Base-by-base conservation (phyloP, 2,113 vertebrate genomes). In the Carollia perspicillata region DNA sequence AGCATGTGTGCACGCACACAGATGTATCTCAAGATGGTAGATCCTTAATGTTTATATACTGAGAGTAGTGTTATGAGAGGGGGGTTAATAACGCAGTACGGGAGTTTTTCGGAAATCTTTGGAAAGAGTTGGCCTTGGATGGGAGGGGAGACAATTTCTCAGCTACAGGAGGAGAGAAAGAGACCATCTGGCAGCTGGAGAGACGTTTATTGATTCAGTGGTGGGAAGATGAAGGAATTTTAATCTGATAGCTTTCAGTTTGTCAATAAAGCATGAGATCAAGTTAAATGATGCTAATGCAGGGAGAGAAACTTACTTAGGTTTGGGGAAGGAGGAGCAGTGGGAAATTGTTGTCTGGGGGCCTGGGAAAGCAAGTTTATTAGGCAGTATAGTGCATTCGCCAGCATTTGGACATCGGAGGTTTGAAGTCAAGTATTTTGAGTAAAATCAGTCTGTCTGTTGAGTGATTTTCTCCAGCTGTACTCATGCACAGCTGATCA, bases 401-500 rank as follows among this genome's bases (percentile, higher is more conserved):
- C 17, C 77, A 89, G 81, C 68, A 75, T 42, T 74, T 89, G 93
- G 69, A 69, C 71, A 49, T 89, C 42, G 79, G 66, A 72, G 77
- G 6, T 58, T 79, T 69, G 22, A 93, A 94, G 90, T 93, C 69
- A 93, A 58, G 69, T 87, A 37, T 90, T 90, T 92, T 63, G 90
- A 93, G 90, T 92, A 55, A 92, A 77, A 71, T 47, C 81, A 30
- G 83, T 53, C 69, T 28, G 37, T 65, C 53, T 93, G n/a, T 78
- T 40, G 85, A 90, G 47, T 88, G 85, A 69, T 95, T 95, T 95
- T 90, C 74, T 91, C 37, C 69, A 79, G 81, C 93, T 84, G 28
- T 49, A 17, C 81, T 87, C 80, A 65, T 55, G 35, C 49, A 30
- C 97, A 93, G 88, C 95, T 95, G 95, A 42, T 53, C 87, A 33